Evolutionary conservation across 2,113 vertebrate species (phyloP).

Genomic region (Lagopus leucura): DNA sequence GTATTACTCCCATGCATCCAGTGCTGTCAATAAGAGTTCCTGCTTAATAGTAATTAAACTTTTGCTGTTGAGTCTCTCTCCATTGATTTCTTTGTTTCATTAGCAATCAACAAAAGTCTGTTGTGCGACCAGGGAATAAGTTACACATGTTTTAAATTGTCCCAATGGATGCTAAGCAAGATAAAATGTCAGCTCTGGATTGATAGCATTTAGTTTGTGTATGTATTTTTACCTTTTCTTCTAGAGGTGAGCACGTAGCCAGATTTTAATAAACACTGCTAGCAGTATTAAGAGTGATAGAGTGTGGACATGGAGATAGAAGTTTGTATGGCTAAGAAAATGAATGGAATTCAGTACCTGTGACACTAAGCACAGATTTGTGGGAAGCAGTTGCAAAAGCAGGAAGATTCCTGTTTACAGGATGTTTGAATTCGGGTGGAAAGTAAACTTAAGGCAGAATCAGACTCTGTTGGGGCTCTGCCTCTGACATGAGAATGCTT

Average conservation of each 20-base stretch:
- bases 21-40: too few relatives aligned
- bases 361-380: not conserved
- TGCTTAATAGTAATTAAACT: too few relatives aligned
- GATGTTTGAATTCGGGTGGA: not conserved
- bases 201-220: not conserved
- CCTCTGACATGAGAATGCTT: not conserved
- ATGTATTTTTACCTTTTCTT: slow-evolving; percentile 26
- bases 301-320: not conserved
- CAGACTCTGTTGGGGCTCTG: not conserved
- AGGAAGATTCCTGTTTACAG: not conserved
- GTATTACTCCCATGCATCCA: too few relatives aligned
- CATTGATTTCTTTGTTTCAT: too few relatives aligned
- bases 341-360: not conserved
- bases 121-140: not conserved
- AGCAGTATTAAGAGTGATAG: not conserved
- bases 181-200: not conserved
- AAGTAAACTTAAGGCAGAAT: not conserved
- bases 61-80: too few relatives aligned
- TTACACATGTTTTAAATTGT: not conserved
- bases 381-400: not conserved
- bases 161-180: not conserved
- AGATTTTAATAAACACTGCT: not conserved
- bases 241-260: not conserved
- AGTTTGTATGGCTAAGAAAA: not conserved
- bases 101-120: not conserved